Conservation (phyloP, 2,113 vertebrate genomes). For the Herpetotheres cachinnans region DNA sequence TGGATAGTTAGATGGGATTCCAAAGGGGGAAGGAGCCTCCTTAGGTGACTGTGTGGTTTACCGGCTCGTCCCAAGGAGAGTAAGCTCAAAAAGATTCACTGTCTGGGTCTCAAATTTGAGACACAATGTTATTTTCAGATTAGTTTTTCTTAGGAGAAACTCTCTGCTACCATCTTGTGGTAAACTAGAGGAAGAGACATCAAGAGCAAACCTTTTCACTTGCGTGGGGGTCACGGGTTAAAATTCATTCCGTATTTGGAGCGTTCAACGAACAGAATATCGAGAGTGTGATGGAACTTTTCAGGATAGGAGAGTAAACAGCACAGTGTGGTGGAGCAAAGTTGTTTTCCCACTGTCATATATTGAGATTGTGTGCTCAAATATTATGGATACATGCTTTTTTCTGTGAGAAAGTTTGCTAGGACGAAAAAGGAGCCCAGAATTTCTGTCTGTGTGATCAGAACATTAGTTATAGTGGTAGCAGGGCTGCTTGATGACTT, state of each 20-base stretch:
- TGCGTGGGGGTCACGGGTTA: rapidly evolving
- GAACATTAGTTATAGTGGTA: background rate
- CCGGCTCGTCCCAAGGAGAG: background rate
- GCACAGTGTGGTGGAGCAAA: background rate
- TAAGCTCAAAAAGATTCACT: background rate
- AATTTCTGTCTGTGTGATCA: background rate
- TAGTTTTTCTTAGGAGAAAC: background rate
- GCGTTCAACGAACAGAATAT: background rate
- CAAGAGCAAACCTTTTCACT: background rate
- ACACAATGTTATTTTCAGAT: background rate
- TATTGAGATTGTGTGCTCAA: background rate
- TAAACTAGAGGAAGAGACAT: background rate
- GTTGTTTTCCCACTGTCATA: background rate
- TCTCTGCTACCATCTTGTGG: conserved; percentile 24
- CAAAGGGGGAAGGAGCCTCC: background rate
- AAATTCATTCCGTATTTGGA: background rate
- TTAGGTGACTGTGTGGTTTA: background rate
- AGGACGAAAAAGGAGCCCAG: background rate
- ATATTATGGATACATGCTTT: background rate
- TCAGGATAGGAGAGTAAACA: background rate
- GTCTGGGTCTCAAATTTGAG: background rate
- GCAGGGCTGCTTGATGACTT: background rate
- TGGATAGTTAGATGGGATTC: background rate
- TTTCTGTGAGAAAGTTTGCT: background rate
- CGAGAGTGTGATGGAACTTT: background rate